Conservation (phyloP, 2,797 vertebrate species). For the Merluccius polli region DNA sequence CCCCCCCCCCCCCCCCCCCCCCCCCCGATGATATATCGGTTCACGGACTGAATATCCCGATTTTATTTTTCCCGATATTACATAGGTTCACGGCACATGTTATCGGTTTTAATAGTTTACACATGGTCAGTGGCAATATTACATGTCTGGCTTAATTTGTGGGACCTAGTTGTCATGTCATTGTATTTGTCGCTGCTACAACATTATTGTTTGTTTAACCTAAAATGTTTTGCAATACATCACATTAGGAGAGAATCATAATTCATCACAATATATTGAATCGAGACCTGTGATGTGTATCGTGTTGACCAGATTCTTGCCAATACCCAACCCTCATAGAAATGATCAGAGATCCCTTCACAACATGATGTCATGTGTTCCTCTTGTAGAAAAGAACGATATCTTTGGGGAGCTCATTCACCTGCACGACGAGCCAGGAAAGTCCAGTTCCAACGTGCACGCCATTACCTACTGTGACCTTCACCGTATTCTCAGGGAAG, state of each 20-base stretch:
- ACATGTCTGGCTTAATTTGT: background rate
- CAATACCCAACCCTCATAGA: background rate
- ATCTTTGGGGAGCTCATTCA: constrained; percentile 91
- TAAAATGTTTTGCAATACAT: background rate
- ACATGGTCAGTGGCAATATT: background rate
- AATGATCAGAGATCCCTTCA: background rate
- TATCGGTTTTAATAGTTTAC: background rate
- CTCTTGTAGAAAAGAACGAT: constrained; percentile 85
- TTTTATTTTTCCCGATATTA: too few species aligned
- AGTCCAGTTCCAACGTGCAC: constrained; percentile 84
- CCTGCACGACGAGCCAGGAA: constrained; percentile 85
- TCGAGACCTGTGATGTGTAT: background rate
- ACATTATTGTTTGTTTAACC: background rate
- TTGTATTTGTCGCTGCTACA: background rate
- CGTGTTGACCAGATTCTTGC: background rate
- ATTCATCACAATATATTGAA: background rate
- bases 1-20: too few species aligned
- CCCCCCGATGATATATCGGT: too few species aligned
- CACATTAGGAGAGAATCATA: too few species aligned
- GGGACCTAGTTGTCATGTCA: background rate
- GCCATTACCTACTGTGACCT: constrained; percentile 93
- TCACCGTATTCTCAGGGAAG: constrained; percentile 88
- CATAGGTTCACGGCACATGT: background rate
- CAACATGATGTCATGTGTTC: too few species aligned
- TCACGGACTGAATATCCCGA: too few species aligned